Evolutionary conservation across 1,140 invertebrate genomes (phyloP), one percentile per base, ranked within the genome.

Genomic region (Drosophila pandora): DNA sequence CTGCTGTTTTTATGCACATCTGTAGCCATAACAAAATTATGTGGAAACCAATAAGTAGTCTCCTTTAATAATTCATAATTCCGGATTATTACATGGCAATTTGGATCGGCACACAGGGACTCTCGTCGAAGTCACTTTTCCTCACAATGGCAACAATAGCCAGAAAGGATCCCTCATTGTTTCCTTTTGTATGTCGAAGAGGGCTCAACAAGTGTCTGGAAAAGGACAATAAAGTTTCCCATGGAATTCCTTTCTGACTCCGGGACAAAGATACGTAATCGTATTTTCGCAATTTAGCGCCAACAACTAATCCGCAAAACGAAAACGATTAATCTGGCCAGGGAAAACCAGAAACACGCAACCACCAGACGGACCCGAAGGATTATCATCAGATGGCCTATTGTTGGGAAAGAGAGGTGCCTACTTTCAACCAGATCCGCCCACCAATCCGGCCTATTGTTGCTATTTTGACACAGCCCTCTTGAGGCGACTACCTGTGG

Each of bases 231-330:
- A 13, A 10, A 41, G 28, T 70, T 85, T 79, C 83, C 82, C 83
- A 81, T 57, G 64, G 56, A 77, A 68, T 65, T 61, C 43, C 52
- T 61, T 17, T 55, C 21, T 39, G 13, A 56, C 41, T 68, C 32
- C 23, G 21, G 9, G 23, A 39, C 12, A 25, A 30, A n/a, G 49
- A 57, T 53, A 55, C 39, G 72, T 88, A 87, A 87, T 87, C 82
- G 70, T 65, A 88, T 87, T 87, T 87, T 87, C 79, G 82, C 82
- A 87, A 87, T 87, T 87, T 87, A 87, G 82, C 82, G 82, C 82
- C 83, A 82, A 87, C 83, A 48, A 22, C 59, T 87, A 87, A 87
- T 82, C 83, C 83, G 83, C 83, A 79, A 73, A 71, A 82, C 78
- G 78, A 87, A 87, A 87, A 87, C 83, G 75, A 87, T 87, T 87